Evolutionary conservation across 1,140 invertebrate genomes (phyloP), one percentile per base, ranked within the genome.

Genomic region (Temnothorax longispinosus): DNA sequence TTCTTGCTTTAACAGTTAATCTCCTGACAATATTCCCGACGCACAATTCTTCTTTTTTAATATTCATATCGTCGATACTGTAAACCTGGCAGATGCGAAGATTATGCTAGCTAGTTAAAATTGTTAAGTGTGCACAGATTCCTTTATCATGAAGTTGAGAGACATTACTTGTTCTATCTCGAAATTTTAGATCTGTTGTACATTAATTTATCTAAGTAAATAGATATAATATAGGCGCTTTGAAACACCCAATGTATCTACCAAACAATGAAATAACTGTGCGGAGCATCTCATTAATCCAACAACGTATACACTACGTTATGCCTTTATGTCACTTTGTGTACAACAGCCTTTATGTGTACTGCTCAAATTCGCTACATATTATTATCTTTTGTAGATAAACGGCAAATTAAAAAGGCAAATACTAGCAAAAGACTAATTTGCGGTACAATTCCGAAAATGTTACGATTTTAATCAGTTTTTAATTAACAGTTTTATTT

Each of bases 11-110:
- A 58, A 88, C 44, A 38, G 32, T 90, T 56, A 56, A 89, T 77
- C 62, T 47, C 21, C 86, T 67, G 71, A 87, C 44, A 85, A 85
- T 87, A 85, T 85, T 87, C 52, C 52, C 52, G 52, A 89, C n/a
- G n/a, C 65, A 85, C 58, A 50, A 77, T 86, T 88, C 41, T 54
- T 87, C 85, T 32, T 85, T 85, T 85, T 87, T n/a, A 35, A 89
- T 81, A 76, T 87, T 69, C 54, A 88, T 65, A 75, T 84, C 58
- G 54, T 35, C 87, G 72, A 84, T 87, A 80, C 54, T 50, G 41
- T 85, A 60, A 60, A 38, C n/a, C 18, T 74, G 72, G 58, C 38
- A 87, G 44, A 89, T 84, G 65, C 56, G 32, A 87, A 52, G 60
- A 86, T 86, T 72, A 74, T 50, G 38, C 56, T 72, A 88, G 60